These are phyloP conservation scores for Alouatta palliata DNA, from an alignment of 2,113 vertebrate genomes.

Conservation along the genomic window DNA sequence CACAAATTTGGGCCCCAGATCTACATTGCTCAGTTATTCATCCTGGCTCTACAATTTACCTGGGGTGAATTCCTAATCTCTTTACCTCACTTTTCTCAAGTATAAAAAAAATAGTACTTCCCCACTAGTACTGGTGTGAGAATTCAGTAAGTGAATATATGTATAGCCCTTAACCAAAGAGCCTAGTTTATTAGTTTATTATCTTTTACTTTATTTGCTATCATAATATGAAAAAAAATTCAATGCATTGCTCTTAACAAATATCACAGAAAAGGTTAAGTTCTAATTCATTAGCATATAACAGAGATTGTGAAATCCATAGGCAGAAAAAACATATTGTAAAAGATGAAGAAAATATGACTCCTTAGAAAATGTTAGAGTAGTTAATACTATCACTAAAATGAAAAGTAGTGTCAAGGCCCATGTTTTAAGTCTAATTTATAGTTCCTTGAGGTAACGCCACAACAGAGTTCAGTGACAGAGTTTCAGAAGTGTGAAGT, in stretches of 20 bases:
- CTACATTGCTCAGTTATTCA: neutral
- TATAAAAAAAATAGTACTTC: neutral
- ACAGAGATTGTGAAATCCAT: neutral
- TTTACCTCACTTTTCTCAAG: neutral
- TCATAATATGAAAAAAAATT: constrained; percentile 10
- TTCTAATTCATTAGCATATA: constrained; percentile 4
- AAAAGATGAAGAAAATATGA: neutral
- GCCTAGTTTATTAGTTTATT: neutral
- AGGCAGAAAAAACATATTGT: neutral
- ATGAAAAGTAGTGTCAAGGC: neutral
- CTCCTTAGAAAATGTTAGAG: neutral
- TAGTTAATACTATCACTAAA: neutral
- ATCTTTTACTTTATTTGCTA: constrained; percentile 30
- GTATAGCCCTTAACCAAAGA: constrained; percentile 18
- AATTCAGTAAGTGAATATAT: neutral
- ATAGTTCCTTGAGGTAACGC: neutral
- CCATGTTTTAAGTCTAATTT: neutral
- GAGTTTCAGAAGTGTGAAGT: neutral
- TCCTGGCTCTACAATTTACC: neutral
- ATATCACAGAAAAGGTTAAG: constrained; percentile 54
- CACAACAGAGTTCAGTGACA: neutral
- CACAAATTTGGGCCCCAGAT: neutral
- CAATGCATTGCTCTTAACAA: constrained; percentile 33
- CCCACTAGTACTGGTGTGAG: neutral
- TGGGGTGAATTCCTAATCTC: neutral